These are phyloP conservation scores for Pseudachorutes palmiensis DNA, from an alignment of 1,140 invertebrate species.

Conservation along the genomic window DNA sequence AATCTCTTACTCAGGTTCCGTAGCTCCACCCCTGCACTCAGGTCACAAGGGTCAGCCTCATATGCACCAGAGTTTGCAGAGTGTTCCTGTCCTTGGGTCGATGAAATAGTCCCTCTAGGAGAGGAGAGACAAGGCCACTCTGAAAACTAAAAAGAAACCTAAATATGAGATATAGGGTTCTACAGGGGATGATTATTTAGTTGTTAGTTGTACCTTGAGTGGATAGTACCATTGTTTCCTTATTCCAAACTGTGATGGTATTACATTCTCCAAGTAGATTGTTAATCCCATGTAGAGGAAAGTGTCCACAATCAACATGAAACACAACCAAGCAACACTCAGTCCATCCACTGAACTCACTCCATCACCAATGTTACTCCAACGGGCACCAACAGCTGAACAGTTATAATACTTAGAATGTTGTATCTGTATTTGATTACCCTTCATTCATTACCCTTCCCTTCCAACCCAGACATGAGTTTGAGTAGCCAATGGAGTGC, in stretches of 20 bases:
- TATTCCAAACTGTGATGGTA: conserved; percentile 61
- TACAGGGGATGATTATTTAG: conserved; percentile 3
- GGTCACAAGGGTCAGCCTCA: conserved; percentile 18
- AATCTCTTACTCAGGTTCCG: conserved; percentile 43
- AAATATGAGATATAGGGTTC: too few relatives aligned
- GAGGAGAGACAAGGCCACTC: not conserved
- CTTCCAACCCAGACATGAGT: conserved; percentile 28
- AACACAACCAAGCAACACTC: conserved; percentile 43
- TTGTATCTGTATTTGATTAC: too few relatives aligned
- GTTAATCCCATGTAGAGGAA: conserved; percentile 43
- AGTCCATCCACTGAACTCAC: conserved; percentile 48
- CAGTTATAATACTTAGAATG: not conserved
- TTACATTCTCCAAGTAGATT: conserved; percentile 63
- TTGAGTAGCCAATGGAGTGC: conserved; percentile 26
- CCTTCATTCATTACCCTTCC: conserved; percentile 37
- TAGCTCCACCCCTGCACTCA: conserved; percentile 45
- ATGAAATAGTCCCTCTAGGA: too few relatives aligned
- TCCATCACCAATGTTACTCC: conserved; percentile 45
- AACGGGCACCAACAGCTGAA: conserved; percentile 49
- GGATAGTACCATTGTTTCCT: conserved; percentile 66
- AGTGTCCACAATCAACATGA: conserved; percentile 44
- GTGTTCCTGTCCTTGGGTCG: not conserved
- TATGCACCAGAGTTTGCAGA: conserved; percentile 7
- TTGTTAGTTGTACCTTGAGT: conserved; percentile 47
- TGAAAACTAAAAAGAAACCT: too few relatives aligned